phyloP scores from a whole-genome alignment of 2,888 invertebrate species.

The Oscheius myriophilus region DNA sequence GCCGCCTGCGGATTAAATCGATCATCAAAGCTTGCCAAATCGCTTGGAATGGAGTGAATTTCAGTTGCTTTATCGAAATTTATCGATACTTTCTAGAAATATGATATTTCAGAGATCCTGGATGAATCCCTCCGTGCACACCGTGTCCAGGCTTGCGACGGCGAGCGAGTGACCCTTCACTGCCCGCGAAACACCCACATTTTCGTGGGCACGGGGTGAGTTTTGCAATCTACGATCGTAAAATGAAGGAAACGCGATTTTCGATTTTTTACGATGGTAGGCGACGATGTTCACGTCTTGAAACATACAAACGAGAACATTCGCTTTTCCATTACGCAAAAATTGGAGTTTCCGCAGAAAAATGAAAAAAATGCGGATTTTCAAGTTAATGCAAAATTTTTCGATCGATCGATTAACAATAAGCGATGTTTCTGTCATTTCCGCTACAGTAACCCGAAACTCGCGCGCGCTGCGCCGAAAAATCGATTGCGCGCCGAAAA shows the following conservation, averaged over 20 bases:
- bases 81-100: too few species aligned
- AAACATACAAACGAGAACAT: neutral
- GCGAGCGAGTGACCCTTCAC: conserved; percentile 84
- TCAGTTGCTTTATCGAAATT: too few species aligned
- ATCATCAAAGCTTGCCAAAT: neutral
- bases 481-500: too few species aligned
- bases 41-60: neutral
- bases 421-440: too few species aligned
- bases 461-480: too few species aligned
- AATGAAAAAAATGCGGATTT: too few species aligned
- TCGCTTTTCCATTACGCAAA: too few species aligned
- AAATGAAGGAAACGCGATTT: neutral
- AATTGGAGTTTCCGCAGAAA: too few species aligned
- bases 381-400: too few species aligned
- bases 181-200: conserved; percentile 92
- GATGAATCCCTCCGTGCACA: conserved; percentile 89
- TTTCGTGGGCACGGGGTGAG: conserved; percentile 61
- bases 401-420: too few species aligned
- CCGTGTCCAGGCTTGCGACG: conserved; percentile 90
- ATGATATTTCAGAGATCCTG: conserved; percentile 80
- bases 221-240: neutral
- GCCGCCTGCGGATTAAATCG: neutral
- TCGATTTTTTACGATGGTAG: too few species aligned
- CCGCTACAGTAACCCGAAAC: too few species aligned
- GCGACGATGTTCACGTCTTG: neutral